Percentiles rank a stretch among this genome's conserved stretches.
Evolutionary conservation across 1,140 invertebrate genomes (phyloP).

Genomic region (Monomorium pharaonis): DNA sequence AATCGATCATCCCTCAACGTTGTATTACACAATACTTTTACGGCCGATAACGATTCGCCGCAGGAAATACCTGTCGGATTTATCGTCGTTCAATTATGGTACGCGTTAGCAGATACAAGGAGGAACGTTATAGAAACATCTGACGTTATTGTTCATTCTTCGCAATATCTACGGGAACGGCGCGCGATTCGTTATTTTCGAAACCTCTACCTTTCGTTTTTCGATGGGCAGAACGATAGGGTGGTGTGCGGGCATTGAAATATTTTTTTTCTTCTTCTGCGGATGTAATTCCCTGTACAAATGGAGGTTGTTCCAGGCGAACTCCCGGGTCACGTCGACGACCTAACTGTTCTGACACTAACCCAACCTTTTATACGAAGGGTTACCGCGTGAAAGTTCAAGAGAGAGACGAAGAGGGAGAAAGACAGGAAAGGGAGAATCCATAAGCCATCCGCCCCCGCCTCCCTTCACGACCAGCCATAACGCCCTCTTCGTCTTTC

Average conservation of each 20-base stretch:
- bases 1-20: constrained; percentile 21
- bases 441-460: constrained; percentile 69
- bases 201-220: constrained; percentile 27
- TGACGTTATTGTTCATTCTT: constrained; percentile 43
- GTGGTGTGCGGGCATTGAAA: constrained; percentile 14
- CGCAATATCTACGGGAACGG: not conserved
- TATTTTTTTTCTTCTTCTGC: constrained; percentile 63
- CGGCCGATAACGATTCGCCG: constrained; percentile 19
- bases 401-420: not conserved
- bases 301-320: constrained; percentile 77
- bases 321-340: constrained; percentile 78
- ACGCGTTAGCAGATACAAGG: not conserved
- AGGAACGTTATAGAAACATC: constrained; percentile 26
- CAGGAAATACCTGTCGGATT: constrained; percentile 17
- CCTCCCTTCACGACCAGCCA: constrained; percentile 8
- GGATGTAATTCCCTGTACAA: constrained; percentile 79
- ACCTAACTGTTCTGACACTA: constrained; percentile 79
- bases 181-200: constrained; percentile 31
- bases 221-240: not conserved
- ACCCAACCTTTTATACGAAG: constrained; percentile 75
- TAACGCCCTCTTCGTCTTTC: constrained; percentile 61
- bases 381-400: constrained; percentile 76
- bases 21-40: constrained; percentile 36
- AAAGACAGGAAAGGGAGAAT: constrained; percentile 61
- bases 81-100: constrained; percentile 26